These are phyloP conservation scores for Myopa testacea DNA, from an alignment of 2,888 invertebrate species.

Conservation along the genomic window DNA sequence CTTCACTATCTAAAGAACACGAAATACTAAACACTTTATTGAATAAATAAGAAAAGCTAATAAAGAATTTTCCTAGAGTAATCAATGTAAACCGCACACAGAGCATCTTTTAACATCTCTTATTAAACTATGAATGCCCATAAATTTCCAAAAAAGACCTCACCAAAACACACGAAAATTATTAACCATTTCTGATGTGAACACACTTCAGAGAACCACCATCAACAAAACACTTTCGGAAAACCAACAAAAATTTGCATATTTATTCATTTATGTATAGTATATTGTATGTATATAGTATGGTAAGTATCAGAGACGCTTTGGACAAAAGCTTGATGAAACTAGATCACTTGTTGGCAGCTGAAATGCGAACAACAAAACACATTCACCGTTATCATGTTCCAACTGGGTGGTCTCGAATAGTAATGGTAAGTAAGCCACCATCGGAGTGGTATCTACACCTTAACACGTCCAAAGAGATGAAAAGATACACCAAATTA, in stretches of 20 bases:
- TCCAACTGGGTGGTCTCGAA: constrained; percentile 41
- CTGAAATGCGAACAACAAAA: constrained; percentile 53
- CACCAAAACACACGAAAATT: constrained; percentile 13
- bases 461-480: neutral
- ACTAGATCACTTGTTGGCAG: constrained; percentile 63
- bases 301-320: neutral
- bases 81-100: neutral
- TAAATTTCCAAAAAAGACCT: neutral
- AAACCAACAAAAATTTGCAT: neutral
- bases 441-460: neutral
- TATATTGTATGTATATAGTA: neutral
- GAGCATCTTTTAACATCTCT: neutral
- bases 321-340: constrained; percentile 42
- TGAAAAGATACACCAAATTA: constrained; percentile 11
- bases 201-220: neutral
- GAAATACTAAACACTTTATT: neutral
- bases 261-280: no score
- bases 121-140: neutral
- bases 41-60: neutral
- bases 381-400: constrained; percentile 38
- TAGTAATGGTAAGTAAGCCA: neutral
- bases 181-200: neutral
- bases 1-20: no score
- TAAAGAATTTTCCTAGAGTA: no score
- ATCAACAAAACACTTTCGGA: neutral